Conservation (phyloP, 2,888 invertebrate species). For the Apamea monoglypha region DNA sequence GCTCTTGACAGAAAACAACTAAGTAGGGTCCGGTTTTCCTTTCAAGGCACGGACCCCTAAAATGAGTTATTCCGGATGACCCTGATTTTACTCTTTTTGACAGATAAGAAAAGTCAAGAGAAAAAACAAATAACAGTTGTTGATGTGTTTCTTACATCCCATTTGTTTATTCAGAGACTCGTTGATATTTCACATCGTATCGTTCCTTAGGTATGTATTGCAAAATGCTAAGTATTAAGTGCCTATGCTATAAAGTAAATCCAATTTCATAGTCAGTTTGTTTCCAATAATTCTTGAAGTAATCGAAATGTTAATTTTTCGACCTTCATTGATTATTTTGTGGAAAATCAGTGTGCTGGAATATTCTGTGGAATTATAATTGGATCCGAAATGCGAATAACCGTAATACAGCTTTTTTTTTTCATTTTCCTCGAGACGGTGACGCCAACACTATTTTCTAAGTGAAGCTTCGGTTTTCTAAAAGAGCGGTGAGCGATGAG, state of each 20-base stretch:
- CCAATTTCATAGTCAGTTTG: constrained; percentile 63
- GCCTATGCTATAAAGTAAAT: constrained; percentile 41
- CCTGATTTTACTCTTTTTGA: too few relatives aligned
- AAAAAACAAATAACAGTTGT: background rate
- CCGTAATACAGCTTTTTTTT: constrained; percentile 35
- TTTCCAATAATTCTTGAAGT: constrained; percentile 38
- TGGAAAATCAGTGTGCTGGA: constrained; percentile 1
- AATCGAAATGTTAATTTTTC: constrained; percentile 6
- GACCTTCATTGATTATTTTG: background rate
- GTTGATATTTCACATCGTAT: background rate
- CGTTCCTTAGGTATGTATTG: background rate
- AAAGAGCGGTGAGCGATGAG: background rate
- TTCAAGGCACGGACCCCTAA: background rate
- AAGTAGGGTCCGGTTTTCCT: background rate
- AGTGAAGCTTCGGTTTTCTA: background rate
- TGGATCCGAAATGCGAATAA: constrained; percentile 44
- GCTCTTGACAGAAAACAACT: too few relatives aligned
- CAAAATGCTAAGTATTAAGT: background rate
- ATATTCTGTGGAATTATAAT: constrained; percentile 7
- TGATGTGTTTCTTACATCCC: background rate
- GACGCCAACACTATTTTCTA: background rate
- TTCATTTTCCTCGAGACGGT: background rate
- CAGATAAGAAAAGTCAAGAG: too few relatives aligned
- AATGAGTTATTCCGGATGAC: too few relatives aligned
- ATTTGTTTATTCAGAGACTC: background rate